Percentiles rank a stretch among this genome's conserved stretches.
Evolutionary conservation across 1,140 invertebrate genomes (phyloP).

Genomic region (Hirudo medicinalis): DNA sequence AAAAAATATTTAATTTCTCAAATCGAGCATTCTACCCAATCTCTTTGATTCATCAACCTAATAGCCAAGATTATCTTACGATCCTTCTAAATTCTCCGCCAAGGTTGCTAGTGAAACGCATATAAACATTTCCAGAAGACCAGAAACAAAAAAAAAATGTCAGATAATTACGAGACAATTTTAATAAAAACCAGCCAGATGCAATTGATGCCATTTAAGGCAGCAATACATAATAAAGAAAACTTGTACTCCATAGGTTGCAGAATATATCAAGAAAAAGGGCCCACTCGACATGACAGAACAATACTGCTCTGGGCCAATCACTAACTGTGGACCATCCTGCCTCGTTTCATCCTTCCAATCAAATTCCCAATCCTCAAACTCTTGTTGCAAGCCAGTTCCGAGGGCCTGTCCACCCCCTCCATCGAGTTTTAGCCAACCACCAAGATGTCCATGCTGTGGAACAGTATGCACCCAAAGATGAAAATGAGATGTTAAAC

Average conservation of each 20-base stretch:
- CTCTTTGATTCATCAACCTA: too few relatives aligned
- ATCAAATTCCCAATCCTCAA: not conserved
- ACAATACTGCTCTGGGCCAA: constrained; percentile 7
- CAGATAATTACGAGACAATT: too few relatives aligned
- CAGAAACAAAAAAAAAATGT: too few relatives aligned
- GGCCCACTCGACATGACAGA: constrained; percentile 4
- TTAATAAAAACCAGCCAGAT: too few relatives aligned
- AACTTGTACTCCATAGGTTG: not conserved
- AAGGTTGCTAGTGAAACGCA: too few relatives aligned
- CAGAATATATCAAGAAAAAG: constrained; percentile 8
- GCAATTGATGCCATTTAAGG: too few relatives aligned
- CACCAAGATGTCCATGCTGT: constrained; percentile 1
- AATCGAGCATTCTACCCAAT: too few relatives aligned
- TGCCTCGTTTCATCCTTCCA: not conserved
- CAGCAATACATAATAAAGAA: too few relatives aligned
- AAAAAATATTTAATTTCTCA: too few relatives aligned
- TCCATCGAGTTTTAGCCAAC: not conserved
- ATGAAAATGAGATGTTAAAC: not conserved
- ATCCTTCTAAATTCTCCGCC: too few relatives aligned
- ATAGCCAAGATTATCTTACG: too few relatives aligned
- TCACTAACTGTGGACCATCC: constrained; percentile 3
- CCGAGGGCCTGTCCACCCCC: not conserved
- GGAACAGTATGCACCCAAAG: not conserved
- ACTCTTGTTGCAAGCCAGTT: constrained; percentile 1
- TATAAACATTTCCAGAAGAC: too few relatives aligned